A percentile compares a stretch with the other conserved stretches of the same genome.
Evolutionary conservation across 1,140 invertebrate genomes (phyloP).

Genomic region (Prorops nasuta): DNA sequence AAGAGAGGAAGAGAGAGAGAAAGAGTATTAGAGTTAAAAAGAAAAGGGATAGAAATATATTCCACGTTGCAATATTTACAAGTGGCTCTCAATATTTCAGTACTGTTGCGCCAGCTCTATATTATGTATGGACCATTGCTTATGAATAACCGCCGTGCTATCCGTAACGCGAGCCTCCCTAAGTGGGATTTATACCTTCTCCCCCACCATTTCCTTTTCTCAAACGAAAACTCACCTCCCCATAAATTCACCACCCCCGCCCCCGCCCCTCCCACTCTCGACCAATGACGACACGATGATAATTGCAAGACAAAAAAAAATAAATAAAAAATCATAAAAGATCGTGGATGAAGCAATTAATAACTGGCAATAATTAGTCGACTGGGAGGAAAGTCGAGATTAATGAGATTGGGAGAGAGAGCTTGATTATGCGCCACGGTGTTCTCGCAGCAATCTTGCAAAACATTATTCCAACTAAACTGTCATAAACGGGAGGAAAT

Average conservation of each 20-base stretch:
- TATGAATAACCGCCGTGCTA: conserved; percentile 43
- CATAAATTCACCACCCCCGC: too few relatives aligned
- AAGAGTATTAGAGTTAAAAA: too few relatives aligned
- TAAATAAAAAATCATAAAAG: too few relatives aligned
- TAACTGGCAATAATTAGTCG: too few relatives aligned
- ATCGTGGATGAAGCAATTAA: conserved; percentile 29
- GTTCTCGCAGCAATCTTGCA: conserved; percentile 53
- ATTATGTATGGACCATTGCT: conserved; percentile 43
- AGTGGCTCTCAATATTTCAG: conserved; percentile 38
- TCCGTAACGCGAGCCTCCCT: conserved; percentile 26
- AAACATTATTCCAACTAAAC: conserved; percentile 57
- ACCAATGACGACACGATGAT: too few relatives aligned
- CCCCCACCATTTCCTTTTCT: conserved; percentile 7
- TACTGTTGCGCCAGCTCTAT: conserved; percentile 22
- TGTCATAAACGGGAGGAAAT: conserved; percentile 60
- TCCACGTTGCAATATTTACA: conserved; percentile 38
- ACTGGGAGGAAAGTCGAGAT: too few relatives aligned
- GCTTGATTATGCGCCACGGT: conserved; percentile 39
- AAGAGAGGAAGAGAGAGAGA: too few relatives aligned
- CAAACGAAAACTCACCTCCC: too few relatives aligned
- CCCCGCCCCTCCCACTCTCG: too few relatives aligned
- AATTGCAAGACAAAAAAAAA: too few relatives aligned
- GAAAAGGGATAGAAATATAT: too few relatives aligned
- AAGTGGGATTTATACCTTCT: conserved; percentile 39
- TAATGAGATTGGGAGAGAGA: conserved; percentile 44